Evolutionary conservation across 2,888 invertebrate genomes (phyloP).

Genomic region (Schrankia costaestrigalis): DNA sequence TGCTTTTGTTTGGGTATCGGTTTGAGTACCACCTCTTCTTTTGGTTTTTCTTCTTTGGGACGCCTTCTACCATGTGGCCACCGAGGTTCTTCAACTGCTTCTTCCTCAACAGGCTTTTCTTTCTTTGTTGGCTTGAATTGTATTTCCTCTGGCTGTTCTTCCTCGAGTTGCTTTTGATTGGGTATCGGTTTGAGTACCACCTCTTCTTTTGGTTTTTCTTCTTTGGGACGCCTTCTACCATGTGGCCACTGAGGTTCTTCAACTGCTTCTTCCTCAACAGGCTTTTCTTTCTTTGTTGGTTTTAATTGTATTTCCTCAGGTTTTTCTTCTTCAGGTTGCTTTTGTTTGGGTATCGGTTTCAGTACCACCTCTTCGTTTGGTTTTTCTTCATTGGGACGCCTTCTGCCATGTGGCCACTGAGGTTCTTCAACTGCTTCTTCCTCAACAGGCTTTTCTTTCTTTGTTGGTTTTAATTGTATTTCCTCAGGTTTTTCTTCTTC

Average conservation of each 20-base stretch:
- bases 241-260: constrained; percentile 43
- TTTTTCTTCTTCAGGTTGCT: constrained; percentile 43
- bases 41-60: constrained; percentile 48
- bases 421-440: constrained; percentile 41
- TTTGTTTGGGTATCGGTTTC: constrained; percentile 60
- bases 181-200: constrained; percentile 53
- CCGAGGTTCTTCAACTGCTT: constrained; percentile 34
- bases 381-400: constrained; percentile 54
- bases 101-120: constrained; percentile 32
- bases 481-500: constrained; percentile 64
- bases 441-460: constrained; percentile 38
- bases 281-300: constrained; percentile 35
- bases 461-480: constrained; percentile 35
- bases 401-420: constrained; percentile 44
- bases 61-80: constrained; percentile 41
- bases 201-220: constrained; percentile 42
- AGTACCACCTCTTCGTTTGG: constrained; percentile 54
- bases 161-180: constrained; percentile 53
- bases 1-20: constrained; percentile 52
- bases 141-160: constrained; percentile 52
- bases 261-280: constrained; percentile 38
- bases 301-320: constrained; percentile 42
- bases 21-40: constrained; percentile 26
- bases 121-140: constrained; percentile 29
- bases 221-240: constrained; percentile 40